Base-by-base conservation (phyloP, 2,888 invertebrate species). In the Rhorus exstirpatorius region DNA sequence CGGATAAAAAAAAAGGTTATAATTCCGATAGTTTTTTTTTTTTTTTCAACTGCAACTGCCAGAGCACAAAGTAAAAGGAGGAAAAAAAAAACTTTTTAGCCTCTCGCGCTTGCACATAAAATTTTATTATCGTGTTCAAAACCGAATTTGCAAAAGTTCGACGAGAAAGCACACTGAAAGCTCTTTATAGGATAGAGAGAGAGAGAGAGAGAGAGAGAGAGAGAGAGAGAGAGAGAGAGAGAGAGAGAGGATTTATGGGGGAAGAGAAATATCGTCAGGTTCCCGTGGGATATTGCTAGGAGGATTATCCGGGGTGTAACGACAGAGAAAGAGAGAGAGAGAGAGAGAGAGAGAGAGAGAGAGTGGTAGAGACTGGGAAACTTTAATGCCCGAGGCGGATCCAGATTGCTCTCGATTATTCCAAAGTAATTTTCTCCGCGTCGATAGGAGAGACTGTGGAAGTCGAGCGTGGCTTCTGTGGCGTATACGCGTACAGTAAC, bases 391-490 rank as follows among this genome's bases (percentile, higher is more conserved):
- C 35, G 58, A 61, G 79, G 82, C 79, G 41, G 24, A 78, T 82
- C 78, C 68, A 81, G 81, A 81, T 74, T 78, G 78, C 78, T 82
- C 70, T 79, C 70, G 82, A 82, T 82, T 79, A 82, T 82, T 79
- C 75, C 71, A 51, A 79, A 82, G 82, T 79, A 79, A 82, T 79
- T 79, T 79, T 79, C 78, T 82, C 74, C 19, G 55, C 55, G 58
- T 63, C 31, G 26, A 35, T 68, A 58, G 65, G 67, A 61, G 67
- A 61, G 35, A 67, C 55, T 53, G 24, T 53, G 53, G n/a, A 53
- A 24, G 35, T 12, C 58, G 31, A 58, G 35, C 58, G 7, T 1
- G 26, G 26, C 14, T 55, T 55, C 12, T 26, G n/a, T n/a, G 31
- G 24, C 35, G n/a, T n/a, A 26, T 1, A 8, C 8, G 31, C 58